phyloP scores from a whole-genome alignment of 2,113 vertebrate species.

The Nanorana parkeri region DNA sequence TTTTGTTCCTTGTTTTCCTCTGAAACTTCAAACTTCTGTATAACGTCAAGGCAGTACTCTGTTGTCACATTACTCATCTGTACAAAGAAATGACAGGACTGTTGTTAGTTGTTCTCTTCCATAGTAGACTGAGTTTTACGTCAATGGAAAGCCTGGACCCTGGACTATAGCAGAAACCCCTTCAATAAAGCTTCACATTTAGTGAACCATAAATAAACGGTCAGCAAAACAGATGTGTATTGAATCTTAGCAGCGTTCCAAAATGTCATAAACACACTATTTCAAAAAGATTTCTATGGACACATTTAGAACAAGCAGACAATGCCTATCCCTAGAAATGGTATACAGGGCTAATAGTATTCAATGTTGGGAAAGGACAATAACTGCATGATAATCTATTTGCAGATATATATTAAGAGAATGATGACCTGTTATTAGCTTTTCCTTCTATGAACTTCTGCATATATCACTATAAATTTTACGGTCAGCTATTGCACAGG shows the following conservation, averaged over 20 bases:
- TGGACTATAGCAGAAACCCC: slow-evolving; percentile 44
- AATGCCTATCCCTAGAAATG: no score
- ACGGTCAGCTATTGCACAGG: no score
- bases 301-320: no score
- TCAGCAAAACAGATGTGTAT: slow-evolving; percentile 34
- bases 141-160: slow-evolving; percentile 46
- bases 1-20: slow-evolving; percentile 90
- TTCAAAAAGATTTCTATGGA: neutral
- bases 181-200: slow-evolving; percentile 10
- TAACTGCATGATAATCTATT: no score
- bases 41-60: slow-evolving; percentile 89
- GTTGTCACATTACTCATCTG: slow-evolving; percentile 90
- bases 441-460: no score
- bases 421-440: no score
- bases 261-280: neutral
- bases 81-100: slow-evolving; percentile 59
- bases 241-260: slow-evolving; percentile 29
- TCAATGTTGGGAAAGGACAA: no score
- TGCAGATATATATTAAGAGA: no score
- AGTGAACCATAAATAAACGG: slow-evolving; percentile 49
- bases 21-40: slow-evolving; percentile 92
- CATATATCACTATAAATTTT: no score
- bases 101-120: slow-evolving; percentile 30
- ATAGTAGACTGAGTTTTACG: slow-evolving; percentile 27
- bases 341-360: no score